These are phyloP conservation scores for Arbacia lixula DNA, from an alignment of 53 echinoderm and acorn worm species.

Conservation along the genomic window DNA sequence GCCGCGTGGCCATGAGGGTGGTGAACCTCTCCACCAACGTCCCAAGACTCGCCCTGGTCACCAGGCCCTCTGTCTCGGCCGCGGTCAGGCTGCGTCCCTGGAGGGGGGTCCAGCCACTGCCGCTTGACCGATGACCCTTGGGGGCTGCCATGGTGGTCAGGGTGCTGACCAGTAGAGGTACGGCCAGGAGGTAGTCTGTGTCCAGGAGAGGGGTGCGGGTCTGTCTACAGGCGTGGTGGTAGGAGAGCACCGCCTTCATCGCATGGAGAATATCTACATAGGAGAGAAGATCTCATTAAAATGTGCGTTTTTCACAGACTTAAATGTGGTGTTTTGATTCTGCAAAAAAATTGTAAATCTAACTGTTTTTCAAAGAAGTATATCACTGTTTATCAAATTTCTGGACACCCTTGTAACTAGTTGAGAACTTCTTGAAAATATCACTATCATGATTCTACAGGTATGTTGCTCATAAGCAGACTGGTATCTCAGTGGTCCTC, in stretches of 20 bases:
- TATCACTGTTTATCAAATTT: too few relatives aligned
- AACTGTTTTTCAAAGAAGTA: too few relatives aligned
- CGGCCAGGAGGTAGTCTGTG: conserved; percentile 83
- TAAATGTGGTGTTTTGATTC: too few relatives aligned
- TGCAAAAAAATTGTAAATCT: too few relatives aligned
- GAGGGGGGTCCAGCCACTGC: background rate
- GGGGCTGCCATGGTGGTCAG: conserved; percentile 18
- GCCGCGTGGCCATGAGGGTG: conserved; percentile 82
- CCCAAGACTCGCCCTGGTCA: conserved; percentile 53
- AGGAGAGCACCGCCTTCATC: conserved; percentile 93
- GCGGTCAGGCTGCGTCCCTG: background rate
- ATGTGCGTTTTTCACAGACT: background rate
- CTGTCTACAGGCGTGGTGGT: conserved; percentile 82
- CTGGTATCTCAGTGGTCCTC: too few relatives aligned
- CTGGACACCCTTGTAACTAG: too few relatives aligned
- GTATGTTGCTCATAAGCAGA: too few relatives aligned
- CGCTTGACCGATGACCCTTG: background rate
- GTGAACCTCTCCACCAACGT: conserved; percentile 76
- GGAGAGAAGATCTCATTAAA: background rate
- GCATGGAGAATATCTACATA: conserved; percentile 75
- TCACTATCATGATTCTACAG: too few relatives aligned
- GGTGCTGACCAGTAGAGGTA: conserved; percentile 84
- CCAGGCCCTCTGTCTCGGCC: conserved; percentile 56
- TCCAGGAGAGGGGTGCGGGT: conserved; percentile 77
- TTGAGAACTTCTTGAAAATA: too few relatives aligned